Evolutionary conservation across 2,888 invertebrate species (phyloP).

Genomic region (Herminia tarsipennalis): DNA sequence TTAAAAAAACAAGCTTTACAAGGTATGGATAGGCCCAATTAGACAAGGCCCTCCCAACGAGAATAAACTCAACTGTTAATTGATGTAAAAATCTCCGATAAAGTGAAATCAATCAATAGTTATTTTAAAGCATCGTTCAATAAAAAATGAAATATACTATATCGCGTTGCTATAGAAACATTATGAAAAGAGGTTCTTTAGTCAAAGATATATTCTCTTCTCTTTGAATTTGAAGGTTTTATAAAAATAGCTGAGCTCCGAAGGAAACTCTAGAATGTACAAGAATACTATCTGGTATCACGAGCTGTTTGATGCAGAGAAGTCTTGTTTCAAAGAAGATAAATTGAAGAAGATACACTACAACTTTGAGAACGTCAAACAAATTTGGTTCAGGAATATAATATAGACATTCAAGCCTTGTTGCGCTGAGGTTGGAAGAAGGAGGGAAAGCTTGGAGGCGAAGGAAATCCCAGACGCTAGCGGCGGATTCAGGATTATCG

Average conservation of each 20-base stretch:
- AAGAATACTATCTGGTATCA: conserved; percentile 75
- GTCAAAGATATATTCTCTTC: no score
- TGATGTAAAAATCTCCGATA: no score
- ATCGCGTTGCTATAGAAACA: conserved; percentile 71
- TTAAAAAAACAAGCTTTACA: no score
- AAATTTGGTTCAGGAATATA: conserved; percentile 96
- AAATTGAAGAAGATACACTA: conserved; percentile 92
- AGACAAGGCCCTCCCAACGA: no score
- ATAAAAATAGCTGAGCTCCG: conserved; percentile 42
- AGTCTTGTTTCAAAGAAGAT: conserved; percentile 76
- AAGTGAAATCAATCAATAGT: no score
- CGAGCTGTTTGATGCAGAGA: conserved; percentile 69
- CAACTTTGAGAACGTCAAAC: conserved; percentile 90
- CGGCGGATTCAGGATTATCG: no score
- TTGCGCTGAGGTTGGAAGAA: conserved; percentile 91
- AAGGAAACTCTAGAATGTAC: conserved; percentile 54
- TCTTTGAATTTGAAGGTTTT: conserved; percentile 38
- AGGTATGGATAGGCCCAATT: no score
- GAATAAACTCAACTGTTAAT: no score
- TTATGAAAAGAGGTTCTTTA: conserved; percentile 72
- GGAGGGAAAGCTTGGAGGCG: conserved; percentile 89
- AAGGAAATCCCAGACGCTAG: no score
- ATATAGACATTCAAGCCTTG: conserved; percentile 89
- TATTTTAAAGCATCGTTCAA: no score
- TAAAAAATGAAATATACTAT: conserved; percentile 2